These are phyloP conservation scores for Ariopsis seemanni DNA, from an alignment of 2,113 vertebrate species.

Conservation along the genomic window DNA sequence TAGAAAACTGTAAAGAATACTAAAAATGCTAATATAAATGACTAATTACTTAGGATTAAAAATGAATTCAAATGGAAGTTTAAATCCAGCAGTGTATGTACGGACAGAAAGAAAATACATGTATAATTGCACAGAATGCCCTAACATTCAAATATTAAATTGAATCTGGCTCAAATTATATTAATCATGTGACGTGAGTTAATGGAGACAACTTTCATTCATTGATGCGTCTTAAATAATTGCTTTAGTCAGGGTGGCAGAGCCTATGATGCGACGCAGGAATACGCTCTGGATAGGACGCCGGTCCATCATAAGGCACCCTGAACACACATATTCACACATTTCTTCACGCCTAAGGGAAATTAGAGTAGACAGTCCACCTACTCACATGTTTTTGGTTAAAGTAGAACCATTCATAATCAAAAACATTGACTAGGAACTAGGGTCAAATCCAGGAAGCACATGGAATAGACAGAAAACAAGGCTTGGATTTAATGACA, in stretches of 20 bases:
- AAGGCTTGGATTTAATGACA: neutral
- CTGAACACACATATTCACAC: neutral
- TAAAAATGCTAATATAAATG: neutral
- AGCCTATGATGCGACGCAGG: neutral
- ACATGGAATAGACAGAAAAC: neutral
- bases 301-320: neutral
- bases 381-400: neutral
- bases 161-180: neutral
- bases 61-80: neutral
- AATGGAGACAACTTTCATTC: neutral
- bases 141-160: neutral
- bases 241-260: neutral
- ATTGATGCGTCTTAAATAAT: neutral
- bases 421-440: neutral
- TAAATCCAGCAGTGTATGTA: neutral
- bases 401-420: neutral
- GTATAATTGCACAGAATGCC: neutral
- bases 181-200: neutral
- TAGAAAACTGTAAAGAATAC: neutral
- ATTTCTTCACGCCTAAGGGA: neutral
- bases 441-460: neutral
- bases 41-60: neutral
- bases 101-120: neutral
- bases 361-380: neutral
- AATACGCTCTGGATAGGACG: neutral